Conservation (phyloP, 2,888 invertebrate species). For the Rotaria socialis region DNA sequence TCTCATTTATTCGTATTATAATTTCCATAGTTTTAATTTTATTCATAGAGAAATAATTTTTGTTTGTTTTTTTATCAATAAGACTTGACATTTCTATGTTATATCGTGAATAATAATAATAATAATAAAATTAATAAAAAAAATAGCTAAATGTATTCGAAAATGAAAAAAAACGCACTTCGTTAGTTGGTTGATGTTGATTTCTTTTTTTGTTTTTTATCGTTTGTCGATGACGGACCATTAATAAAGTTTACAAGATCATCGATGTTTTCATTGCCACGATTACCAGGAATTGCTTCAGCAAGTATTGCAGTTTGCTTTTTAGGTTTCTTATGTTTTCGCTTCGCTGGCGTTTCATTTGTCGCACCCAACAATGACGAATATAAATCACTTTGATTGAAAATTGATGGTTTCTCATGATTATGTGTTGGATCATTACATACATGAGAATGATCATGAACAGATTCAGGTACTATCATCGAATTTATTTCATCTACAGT, state of each 20-base stretch:
- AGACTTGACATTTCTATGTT: background rate
- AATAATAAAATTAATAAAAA: background rate
- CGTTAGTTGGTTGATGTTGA: background rate
- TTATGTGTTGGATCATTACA: background rate
- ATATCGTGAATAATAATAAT: background rate
- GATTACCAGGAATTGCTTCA: background rate
- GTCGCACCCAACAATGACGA: background rate
- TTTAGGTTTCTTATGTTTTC: background rate
- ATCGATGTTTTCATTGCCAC: slow-evolving; percentile 16
- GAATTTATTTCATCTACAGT: background rate
- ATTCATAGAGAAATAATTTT: background rate
- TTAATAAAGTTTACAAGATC: slow-evolving; percentile 16
- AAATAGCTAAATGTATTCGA: background rate
- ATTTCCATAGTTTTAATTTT: background rate
- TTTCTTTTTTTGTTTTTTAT: background rate
- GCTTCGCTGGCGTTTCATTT: background rate
- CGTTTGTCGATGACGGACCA: background rate
- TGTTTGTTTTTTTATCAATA: background rate
- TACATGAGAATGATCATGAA: background rate
- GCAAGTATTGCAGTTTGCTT: background rate
- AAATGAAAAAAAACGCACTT: background rate
- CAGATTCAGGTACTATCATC: background rate
- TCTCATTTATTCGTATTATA: background rate
- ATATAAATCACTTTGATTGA: background rate
- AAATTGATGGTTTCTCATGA: background rate